Percentiles rank a stretch among this genome's conserved stretches.
These are phyloP conservation scores for Blastobasis lacticolella DNA, from an alignment of 2,888 invertebrate species.

Conservation along the genomic window DNA sequence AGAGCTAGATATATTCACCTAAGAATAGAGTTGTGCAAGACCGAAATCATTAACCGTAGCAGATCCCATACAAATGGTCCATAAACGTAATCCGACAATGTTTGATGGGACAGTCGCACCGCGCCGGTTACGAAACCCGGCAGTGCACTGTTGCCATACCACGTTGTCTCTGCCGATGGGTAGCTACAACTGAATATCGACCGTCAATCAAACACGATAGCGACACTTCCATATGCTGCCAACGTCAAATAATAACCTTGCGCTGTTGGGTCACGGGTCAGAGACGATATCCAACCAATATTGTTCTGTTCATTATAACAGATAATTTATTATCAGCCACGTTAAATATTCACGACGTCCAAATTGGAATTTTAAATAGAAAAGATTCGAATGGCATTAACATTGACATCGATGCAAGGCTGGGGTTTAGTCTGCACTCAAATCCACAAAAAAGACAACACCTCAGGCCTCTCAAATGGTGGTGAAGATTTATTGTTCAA, in stretches of 20 bases:
- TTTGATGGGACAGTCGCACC: constrained; percentile 43
- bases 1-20: constrained; percentile 23
- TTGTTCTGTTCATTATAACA: neutral
- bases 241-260: neutral
- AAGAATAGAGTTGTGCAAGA: constrained; percentile 44
- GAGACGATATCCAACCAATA: neutral
- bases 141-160: constrained; percentile 12
- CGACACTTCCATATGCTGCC: no score
- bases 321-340: neutral
- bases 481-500: constrained; percentile 50
- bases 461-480: constrained; percentile 18
- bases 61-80: constrained; percentile 63
- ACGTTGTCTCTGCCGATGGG: neutral
- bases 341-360: neutral
- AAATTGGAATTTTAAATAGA: no score
- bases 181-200: no score
- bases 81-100: constrained; percentile 65
- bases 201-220: no score
- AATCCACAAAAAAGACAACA: constrained; percentile 2
- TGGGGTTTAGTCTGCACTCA: neutral
- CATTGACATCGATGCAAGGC: no score
- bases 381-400: no score
- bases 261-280: neutral
- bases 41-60: constrained; percentile 60
- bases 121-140: constrained; percentile 40